phyloP scores from a whole-genome alignment of 2,113 vertebrate species.

The Nycticryphes semicollaris region DNA sequence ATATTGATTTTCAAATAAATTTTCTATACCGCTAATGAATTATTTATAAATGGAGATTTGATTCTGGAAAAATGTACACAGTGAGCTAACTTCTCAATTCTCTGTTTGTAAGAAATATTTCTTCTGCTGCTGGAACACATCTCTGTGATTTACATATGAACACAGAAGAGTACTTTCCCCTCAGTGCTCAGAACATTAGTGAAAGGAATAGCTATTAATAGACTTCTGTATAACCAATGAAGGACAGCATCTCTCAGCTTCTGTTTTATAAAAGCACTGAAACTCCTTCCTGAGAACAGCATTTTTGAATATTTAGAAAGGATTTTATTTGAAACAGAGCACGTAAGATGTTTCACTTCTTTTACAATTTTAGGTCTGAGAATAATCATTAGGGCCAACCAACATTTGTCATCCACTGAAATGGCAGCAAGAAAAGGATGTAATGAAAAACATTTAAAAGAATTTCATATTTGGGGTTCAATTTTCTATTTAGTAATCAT shows the following conservation, averaged over 20 bases:
- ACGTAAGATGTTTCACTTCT: neutral
- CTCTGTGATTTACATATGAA: constrained; percentile 20
- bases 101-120: neutral
- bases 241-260: neutral
- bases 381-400: neutral
- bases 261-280: neutral
- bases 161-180: neutral
- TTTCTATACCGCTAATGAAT: constrained; percentile 4
- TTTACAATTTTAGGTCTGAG: neutral
- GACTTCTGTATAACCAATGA: neutral
- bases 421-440: neutral
- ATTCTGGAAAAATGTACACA: neutral
- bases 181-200: neutral
- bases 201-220: neutral
- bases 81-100: neutral
- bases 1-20: neutral
- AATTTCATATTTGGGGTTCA: neutral
- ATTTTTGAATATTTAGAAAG: neutral
- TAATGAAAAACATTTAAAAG: neutral
- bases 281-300: neutral
- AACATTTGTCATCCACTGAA: neutral
- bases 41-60: constrained; percentile 17
- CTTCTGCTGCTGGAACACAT: neutral
- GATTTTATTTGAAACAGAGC: neutral
- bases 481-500: neutral